These are phyloP conservation scores for Cairina moschata DNA, from an alignment of 2,113 vertebrate genomes.

Conservation along the genomic window DNA sequence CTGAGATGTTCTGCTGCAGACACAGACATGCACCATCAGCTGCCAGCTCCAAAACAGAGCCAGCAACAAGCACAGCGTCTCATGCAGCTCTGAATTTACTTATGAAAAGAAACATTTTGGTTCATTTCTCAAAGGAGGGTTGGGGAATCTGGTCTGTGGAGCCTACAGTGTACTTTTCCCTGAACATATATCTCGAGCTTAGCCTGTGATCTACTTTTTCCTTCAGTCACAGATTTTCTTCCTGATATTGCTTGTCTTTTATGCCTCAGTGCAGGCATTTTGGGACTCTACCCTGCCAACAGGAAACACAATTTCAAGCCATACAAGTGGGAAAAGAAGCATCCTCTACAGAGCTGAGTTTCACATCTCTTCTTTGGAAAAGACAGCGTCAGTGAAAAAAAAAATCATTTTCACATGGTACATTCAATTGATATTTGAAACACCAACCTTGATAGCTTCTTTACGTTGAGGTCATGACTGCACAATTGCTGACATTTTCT, in stretches of 20 bases:
- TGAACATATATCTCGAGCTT: background rate
- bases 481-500: background rate
- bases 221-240: background rate
- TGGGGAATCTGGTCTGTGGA: background rate
- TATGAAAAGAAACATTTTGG: rapidly evolving
- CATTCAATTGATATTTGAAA: background rate
- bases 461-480: background rate
- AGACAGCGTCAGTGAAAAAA: background rate
- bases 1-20: rapidly evolving
- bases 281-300: background rate
- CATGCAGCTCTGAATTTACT: background rate
- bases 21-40: background rate
- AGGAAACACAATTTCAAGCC: background rate
- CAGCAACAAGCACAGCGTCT: background rate
- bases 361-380: background rate
- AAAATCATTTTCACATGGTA: background rate
- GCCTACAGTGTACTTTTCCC: background rate
- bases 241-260: background rate
- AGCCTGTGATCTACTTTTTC: background rate
- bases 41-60: background rate
- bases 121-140: background rate
- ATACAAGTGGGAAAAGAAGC: background rate
- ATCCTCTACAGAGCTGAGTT: background rate
- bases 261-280: background rate
- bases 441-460: background rate